phyloP scores from a whole-genome alignment of 2,888 invertebrate species.

The Miltochrista miniata region DNA sequence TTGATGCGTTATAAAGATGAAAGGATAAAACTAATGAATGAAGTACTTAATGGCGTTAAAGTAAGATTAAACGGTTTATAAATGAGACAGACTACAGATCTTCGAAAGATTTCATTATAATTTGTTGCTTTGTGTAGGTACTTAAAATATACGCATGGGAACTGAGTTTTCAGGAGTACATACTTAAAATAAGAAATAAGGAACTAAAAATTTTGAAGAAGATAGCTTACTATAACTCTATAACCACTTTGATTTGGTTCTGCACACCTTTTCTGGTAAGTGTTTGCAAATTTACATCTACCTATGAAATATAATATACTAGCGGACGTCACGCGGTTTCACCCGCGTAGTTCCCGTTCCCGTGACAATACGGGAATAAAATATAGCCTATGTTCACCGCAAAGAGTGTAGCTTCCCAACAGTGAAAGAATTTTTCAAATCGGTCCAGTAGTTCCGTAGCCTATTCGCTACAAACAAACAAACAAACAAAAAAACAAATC shows the following conservation, averaged over 20 bases:
- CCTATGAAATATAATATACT: no score
- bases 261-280: constrained; percentile 94
- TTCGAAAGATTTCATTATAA: neutral
- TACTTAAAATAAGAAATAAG: constrained; percentile 89
- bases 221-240: constrained; percentile 91
- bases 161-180: constrained; percentile 91
- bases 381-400: no score
- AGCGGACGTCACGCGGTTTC: no score
- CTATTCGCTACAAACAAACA: no score
- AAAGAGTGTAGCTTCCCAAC: no score
- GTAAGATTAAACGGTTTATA: constrained; percentile 51
- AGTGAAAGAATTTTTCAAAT: no score
- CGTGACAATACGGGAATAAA: no score
- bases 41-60: constrained; percentile 93
- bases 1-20: constrained; percentile 95
- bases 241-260: constrained; percentile 93
- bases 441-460: no score
- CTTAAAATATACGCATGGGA: constrained; percentile 95
- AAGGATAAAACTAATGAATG: constrained; percentile 93
- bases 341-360: no score
- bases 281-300: neutral
- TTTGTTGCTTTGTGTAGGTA: constrained; percentile 45
- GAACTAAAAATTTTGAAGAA: constrained; percentile 91
- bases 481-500: no score
- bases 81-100: neutral